Conservation (phyloP, 2,797 vertebrate genomes). For the Manis javanica region DNA sequence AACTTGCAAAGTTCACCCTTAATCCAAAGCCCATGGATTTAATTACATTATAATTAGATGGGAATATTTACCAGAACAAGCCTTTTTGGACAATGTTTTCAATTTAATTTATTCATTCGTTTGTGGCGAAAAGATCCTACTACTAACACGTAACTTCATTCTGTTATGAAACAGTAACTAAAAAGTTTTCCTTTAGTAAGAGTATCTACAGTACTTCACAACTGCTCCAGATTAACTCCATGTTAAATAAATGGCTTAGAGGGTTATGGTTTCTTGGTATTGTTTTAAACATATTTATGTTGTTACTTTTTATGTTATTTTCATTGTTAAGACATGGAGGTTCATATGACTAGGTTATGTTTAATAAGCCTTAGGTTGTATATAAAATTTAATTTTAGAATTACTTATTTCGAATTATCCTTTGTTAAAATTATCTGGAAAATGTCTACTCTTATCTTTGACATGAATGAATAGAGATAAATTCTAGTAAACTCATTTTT, state of each 20-base stretch:
- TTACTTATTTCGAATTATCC: background rate
- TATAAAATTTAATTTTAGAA: conserved; percentile 2
- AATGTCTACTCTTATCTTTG: background rate
- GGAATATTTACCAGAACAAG: conserved; percentile 47
- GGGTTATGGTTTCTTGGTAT: background rate
- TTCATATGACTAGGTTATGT: background rate
- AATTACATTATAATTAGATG: conserved; percentile 24
- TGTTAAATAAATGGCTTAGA: conserved; percentile 27
- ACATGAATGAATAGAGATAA: background rate
- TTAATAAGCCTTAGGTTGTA: background rate
- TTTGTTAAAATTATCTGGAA: background rate
- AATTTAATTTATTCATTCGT: conserved; percentile 10
- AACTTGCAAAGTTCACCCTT: conserved; percentile 13
- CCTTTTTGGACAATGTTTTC: background rate
- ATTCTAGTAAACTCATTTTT: background rate
- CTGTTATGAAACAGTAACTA: background rate
- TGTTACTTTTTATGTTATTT: conserved; percentile 13
- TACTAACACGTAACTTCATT: background rate
- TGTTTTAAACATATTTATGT: background rate
- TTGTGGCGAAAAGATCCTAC: background rate
- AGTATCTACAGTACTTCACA: background rate
- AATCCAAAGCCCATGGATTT: background rate
- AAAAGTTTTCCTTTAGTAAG: conserved; percentile 16
- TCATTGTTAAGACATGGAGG: background rate
- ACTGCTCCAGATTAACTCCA: background rate